These are phyloP conservation scores for Cotesia glomerata DNA, from an alignment of 1,140 invertebrate species.

Conservation along the genomic window DNA sequence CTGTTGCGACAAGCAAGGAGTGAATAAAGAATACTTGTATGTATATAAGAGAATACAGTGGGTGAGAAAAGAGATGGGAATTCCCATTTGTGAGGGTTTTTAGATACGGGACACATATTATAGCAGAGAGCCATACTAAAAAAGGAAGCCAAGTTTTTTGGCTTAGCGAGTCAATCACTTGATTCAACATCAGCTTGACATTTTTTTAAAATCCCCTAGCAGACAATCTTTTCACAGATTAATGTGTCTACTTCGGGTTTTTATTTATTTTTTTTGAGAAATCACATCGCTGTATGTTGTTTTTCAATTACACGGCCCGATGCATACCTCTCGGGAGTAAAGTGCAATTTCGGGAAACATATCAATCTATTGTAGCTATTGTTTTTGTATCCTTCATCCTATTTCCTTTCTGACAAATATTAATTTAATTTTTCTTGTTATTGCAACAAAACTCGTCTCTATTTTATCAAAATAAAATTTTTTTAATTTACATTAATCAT, in stretches of 20 bases:
- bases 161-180: neutral
- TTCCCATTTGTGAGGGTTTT: no score
- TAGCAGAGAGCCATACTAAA: no score
- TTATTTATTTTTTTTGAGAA: no score
- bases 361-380: neutral
- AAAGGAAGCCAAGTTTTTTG: neutral
- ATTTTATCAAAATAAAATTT: no score
- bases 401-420: no score
- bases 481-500: no score
- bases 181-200: neutral
- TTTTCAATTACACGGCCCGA: conserved; percentile 29
- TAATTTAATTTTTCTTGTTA: neutral
- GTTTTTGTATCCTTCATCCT: neutral
- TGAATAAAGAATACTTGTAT: no score
- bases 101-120: no score
- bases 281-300: conserved; percentile 8
- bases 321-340: conserved; percentile 14
- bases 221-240: neutral
- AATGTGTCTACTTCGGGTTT: neutral
- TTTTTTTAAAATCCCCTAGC: neutral
- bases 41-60: no score
- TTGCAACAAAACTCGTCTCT: no score
- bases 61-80: no score
- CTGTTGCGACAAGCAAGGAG: neutral
- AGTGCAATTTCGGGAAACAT: neutral